phyloP scores from a whole-genome alignment of 2,888 invertebrate species.

The Horisme vitalbata region DNA sequence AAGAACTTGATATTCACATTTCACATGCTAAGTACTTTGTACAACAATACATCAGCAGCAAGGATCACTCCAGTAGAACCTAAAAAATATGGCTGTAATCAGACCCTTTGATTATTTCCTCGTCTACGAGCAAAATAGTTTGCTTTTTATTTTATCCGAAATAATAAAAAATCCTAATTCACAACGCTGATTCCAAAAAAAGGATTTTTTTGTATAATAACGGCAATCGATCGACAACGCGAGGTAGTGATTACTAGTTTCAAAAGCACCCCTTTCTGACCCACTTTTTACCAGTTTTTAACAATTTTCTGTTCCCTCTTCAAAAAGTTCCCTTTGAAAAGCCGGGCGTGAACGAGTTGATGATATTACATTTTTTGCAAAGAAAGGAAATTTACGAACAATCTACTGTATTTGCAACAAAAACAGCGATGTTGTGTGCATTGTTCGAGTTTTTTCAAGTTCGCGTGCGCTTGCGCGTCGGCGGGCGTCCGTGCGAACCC shows the following conservation, averaged over 20 bases:
- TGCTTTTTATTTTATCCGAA: constrained; percentile 55
- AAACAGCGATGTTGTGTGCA: constrained; percentile 75
- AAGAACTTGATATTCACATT: no score
- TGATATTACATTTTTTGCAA: constrained; percentile 80
- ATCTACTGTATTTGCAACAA: constrained; percentile 81
- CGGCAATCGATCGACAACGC: constrained; percentile 76
- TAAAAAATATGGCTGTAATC: constrained; percentile 10
- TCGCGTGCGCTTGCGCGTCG: constrained; percentile 82
- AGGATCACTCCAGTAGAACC: constrained; percentile 1
- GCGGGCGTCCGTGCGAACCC: constrained; percentile 78
- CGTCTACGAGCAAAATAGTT: constrained; percentile 46
- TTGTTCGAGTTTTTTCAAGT: constrained; percentile 75
- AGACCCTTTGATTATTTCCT: constrained; percentile 50
- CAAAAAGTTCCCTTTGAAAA: constrained; percentile 77
- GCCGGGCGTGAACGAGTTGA: constrained; percentile 83
- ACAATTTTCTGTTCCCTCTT: constrained; percentile 76
- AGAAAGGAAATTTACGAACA: constrained; percentile 80
- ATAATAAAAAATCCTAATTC: constrained; percentile 65
- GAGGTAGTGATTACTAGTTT: constrained; percentile 80
- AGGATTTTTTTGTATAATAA: constrained; percentile 74
- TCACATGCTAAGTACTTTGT: no score
- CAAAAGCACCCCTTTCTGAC: constrained; percentile 82
- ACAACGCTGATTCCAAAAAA: constrained; percentile 64
- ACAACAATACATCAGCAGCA: background rate
- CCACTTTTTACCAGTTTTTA: constrained; percentile 81